A percentile compares a stretch with the other conserved stretches of the same genome.
Evolutionary conservation across 2,888 invertebrate genomes (phyloP).

Genomic region (Dinocampus coccinellae): DNA sequence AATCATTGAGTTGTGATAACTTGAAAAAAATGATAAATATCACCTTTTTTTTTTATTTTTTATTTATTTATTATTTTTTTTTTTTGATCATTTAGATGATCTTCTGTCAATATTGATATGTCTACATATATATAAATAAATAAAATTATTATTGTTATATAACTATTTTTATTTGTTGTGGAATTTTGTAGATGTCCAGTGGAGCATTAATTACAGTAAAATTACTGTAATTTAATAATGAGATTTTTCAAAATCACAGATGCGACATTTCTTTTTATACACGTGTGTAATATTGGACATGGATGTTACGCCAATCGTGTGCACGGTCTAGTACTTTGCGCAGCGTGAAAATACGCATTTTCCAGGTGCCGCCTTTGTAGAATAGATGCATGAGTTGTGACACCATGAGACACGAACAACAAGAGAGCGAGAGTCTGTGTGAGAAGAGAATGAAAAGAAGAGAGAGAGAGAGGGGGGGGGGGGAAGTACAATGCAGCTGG

Average conservation of each 20-base stretch:
- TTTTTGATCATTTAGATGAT: no score
- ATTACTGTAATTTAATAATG: not conserved
- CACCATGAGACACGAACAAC: slow-evolving; percentile 8
- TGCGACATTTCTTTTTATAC: no score
- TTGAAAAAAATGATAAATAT: no score
- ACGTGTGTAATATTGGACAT: slow-evolving; percentile 14
- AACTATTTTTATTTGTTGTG: not conserved
- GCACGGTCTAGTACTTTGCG: slow-evolving; percentile 35
- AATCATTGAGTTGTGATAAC: no score
- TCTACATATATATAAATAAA: not conserved
- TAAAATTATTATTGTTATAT: not conserved
- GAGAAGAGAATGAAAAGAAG: no score
- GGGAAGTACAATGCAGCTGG: slow-evolving; percentile 40
- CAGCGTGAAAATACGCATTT: slow-evolving; percentile 42
- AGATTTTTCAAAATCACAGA: slow-evolving; percentile 40
- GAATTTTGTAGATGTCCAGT: not conserved
- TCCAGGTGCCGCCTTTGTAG: slow-evolving; percentile 47
- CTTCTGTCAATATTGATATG: no score
- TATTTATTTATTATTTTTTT: no score
- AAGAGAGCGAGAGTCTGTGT: no score
- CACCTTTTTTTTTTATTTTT: no score
- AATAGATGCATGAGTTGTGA: slow-evolving; percentile 29
- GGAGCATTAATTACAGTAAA: not conserved
- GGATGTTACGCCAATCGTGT: not conserved
- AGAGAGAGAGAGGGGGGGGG: not conserved